Evolutionary conservation across 2,888 invertebrate species (phyloP), one percentile per base, ranked within the genome.

Genomic region (Leistus spinibarbis): DNA sequence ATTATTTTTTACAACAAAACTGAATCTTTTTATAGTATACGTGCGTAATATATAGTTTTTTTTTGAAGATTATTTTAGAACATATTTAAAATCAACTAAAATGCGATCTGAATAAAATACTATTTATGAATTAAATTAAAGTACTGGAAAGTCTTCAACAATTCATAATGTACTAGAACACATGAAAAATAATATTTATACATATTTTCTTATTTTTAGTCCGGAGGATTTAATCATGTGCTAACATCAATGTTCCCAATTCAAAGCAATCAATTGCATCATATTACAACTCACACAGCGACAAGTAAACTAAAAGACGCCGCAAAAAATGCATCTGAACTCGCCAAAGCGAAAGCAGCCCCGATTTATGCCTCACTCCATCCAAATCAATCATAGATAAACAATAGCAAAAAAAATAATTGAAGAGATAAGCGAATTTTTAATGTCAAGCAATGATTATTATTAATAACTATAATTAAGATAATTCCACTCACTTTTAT

Each of bases 211-310:
- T 22, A 53, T 22, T 76, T 78, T 23, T 70, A 90, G 91, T 88
- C 88, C 64, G 88, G 88, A 79, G 97, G 97, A 13, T 96, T 97
- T 85, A 94, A 96, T 85, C 88, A 91, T 84, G 95, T 97, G 1
- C 87, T 97, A 5, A 87, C 89, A 77, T 88, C 88, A 77, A 91
- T 95, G 91, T 95, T 92, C 85, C 90, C 92, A 7, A 82, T 85
- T 10, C 87, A 86, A 76, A 75, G 77, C 65, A 81, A 86, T 80
- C 77, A 67, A 66, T 69, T 75, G 70, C 23, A 84, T 82, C 79
- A 81, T 81, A 27, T 81, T 79, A 67, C 80, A 80, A 63, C 81
- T 78, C 74, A 85, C 80, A 80, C 85, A 79, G 81, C 83, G 40
- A 81, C 83, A 13, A 81, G 81, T 80, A 91, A 92, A 82, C 87